Evolutionary conservation across 2,113 vertebrate species (phyloP).

Genomic region (Channa argus): DNA sequence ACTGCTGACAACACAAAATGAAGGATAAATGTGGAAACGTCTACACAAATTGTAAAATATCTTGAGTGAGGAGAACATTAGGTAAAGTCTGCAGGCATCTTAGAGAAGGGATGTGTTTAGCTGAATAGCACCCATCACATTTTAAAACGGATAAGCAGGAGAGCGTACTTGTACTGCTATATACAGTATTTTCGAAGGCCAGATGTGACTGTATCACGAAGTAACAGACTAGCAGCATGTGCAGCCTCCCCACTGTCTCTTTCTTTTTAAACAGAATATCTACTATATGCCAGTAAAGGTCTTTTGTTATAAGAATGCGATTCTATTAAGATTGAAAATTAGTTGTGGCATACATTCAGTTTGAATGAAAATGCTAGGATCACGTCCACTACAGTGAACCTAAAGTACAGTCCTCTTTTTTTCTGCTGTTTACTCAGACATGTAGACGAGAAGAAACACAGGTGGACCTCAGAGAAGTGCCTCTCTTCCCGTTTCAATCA

Average conservation of each 20-base stretch:
- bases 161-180: background rate
- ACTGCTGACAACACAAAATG: slow-evolving; percentile 38
- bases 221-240: background rate
- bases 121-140: background rate
- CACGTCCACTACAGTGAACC: background rate
- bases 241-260: background rate
- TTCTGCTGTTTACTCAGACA: background rate
- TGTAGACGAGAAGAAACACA: background rate
- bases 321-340: slow-evolving; percentile 5
- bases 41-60: background rate
- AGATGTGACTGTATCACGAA: background rate
- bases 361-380: background rate
- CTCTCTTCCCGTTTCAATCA: background rate
- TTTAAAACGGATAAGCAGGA: slow-evolving; percentile 4
- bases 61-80: background rate
- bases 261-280: background rate
- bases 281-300: background rate
- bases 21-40: slow-evolving; percentile 24
- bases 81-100: slow-evolving; percentile 1
- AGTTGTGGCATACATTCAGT: background rate
- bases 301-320: background rate
- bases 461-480: background rate
- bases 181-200: background rate
- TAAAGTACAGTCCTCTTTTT: background rate
- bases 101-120: slow-evolving; percentile 1